Base-by-base conservation (phyloP, 2,888 invertebrate genomes). In the Heliothis peltigera region DNA sequence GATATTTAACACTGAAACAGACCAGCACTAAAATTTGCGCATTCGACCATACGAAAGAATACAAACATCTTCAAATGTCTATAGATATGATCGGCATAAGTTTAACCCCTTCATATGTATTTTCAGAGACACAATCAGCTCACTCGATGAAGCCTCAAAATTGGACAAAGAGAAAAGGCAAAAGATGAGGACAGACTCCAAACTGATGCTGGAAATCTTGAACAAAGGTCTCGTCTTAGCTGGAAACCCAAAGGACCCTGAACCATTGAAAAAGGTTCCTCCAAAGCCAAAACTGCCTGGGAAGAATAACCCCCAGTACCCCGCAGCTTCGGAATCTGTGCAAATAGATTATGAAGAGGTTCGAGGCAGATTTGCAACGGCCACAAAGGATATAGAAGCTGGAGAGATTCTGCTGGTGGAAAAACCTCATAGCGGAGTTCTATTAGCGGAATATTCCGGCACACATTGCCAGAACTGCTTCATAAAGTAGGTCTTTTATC, bases 401-500 rank as follows among this genome's bases (percentile, higher is more conserved):
- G 98, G 98, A 0, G 97, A 97, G 81, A 95, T 97, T 55, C 86
- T 98, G 62, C 88, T 97, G 0, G 93, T 97, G 8, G 98, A 98
- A 86, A 96, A 95, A 71, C 96, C 98, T 0, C 96, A 97, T 81
- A 97, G 97, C 61, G 95, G 97, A 0, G 97, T 97, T 22, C 90
- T 98, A 15, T 91, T 98, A 32, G 96, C 95, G 46, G 97, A 97
- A 84, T 97, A 96, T 85, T 89, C 95, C 0, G 94, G 95, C 68
- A 96, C 96, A 0, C 97, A 97, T 87, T 98, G 98, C 84, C 97
- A 97, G 74, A 93, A 97, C 79, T 98, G 98, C 85, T 96, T 97
- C 73, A 87, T 95, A 46, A 96, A 96, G 97, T 97, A 91, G 74
- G 90, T 85, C 0, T 1, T 17, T 4, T 1, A 7, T 25, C 2